Evolutionary conservation across 2,888 invertebrate genomes (phyloP).

Genomic region (Clanis bilineata): DNA sequence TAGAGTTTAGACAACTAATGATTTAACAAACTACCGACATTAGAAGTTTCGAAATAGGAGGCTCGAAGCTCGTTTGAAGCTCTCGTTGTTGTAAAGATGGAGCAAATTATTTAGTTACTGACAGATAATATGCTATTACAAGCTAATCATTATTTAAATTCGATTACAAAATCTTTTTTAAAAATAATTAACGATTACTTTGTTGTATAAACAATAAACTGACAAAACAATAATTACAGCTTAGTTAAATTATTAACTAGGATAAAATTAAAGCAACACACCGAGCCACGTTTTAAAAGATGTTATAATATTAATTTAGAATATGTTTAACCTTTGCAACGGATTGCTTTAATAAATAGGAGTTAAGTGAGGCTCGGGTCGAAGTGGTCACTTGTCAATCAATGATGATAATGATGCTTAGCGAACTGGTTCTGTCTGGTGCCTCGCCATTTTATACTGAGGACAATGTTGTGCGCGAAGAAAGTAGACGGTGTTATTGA

Average conservation of each 20-base stretch:
- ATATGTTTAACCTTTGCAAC: slow-evolving; percentile 3
- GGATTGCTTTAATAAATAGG: slow-evolving; percentile 4
- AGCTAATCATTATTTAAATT: neutral
- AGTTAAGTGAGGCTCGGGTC: neutral
- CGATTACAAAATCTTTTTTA: neutral
- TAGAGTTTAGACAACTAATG: neutral
- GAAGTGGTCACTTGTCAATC: slow-evolving; percentile 1
- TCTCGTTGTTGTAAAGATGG: neutral
- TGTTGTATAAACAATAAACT: neutral
- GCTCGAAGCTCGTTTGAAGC: too few relatives aligned
- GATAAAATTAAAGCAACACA: neutral
- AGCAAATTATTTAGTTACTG: neutral
- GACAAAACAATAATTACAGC: neutral
- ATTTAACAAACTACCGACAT: neutral
- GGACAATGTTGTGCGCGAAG: slow-evolving; percentile 12
- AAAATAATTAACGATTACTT: neutral
- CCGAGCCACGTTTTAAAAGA: neutral
- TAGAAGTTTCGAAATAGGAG: neutral
- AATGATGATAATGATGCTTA: slow-evolving; percentile 9
- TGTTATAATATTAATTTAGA: neutral
- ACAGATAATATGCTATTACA: neutral
- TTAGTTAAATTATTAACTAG: too few relatives aligned
- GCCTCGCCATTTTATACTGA: neutral
- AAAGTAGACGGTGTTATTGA: neutral
- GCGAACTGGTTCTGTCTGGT: neutral